Percentiles rank a stretch among this genome's conserved stretches.
Conservation (phyloP, 2,113 vertebrate genomes). For the Neolamprologus toae region DNA sequence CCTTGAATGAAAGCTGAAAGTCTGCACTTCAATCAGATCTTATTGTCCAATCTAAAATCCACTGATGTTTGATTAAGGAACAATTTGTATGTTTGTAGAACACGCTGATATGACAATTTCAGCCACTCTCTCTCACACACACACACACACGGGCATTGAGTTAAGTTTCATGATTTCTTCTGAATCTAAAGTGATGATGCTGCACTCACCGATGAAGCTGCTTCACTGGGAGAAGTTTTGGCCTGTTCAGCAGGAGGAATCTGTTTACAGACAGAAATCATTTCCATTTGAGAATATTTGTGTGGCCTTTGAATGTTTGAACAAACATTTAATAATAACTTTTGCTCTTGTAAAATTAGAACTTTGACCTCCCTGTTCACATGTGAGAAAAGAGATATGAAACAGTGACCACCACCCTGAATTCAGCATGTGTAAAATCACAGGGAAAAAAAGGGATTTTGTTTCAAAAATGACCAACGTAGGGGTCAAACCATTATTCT, state of each 20-base stretch:
- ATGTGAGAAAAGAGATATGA: background rate
- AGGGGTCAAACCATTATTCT: background rate
- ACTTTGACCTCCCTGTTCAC: background rate
- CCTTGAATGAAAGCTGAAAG: background rate
- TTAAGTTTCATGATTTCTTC: background rate
- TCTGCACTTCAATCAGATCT: background rate
- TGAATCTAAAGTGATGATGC: background rate
- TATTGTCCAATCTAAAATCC: background rate
- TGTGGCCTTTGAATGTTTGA: background rate
- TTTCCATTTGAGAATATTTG: background rate
- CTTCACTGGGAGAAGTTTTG: slow-evolving; percentile 46
- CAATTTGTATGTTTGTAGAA: background rate
- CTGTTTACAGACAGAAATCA: slow-evolving; percentile 6
- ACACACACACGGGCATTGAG: background rate
- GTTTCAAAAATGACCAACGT: background rate
- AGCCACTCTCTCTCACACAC: background rate
- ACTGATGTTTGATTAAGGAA: background rate
- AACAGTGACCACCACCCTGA: background rate
- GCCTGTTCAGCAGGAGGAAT: slow-evolving; percentile 19
- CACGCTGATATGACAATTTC: background rate
- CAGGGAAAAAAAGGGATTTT: background rate
- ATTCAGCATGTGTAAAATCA: background rate
- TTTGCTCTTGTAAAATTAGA: background rate
- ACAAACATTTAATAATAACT: background rate
- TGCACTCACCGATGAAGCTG: slow-evolving; percentile 47